Conservation (phyloP, 2,888 invertebrate species). For the Agrochola macilenta region DNA sequence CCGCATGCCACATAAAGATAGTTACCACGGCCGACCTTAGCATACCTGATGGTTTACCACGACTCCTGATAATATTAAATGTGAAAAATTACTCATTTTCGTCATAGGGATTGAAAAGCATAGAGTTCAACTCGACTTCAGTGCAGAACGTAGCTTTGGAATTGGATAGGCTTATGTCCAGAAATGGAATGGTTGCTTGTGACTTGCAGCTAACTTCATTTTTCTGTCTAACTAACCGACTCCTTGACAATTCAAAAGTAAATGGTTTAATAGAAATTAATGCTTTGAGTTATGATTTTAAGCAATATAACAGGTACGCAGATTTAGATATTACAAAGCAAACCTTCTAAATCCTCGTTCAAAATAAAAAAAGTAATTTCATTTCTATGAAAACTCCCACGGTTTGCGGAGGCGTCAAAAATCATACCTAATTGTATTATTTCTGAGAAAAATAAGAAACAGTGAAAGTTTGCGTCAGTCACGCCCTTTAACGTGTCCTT, state of each 20-base stretch:
- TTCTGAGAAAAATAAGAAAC: conserved; percentile 28
- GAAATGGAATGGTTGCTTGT: background rate
- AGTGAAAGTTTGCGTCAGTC: conserved; percentile 12
- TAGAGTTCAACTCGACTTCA: background rate
- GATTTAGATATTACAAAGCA: background rate
- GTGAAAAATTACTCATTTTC: background rate
- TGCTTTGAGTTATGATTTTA: background rate
- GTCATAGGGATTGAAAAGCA: background rate
- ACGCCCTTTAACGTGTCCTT: conserved; percentile 5
- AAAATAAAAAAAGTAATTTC: conserved; percentile 15
- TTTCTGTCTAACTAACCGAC: background rate
- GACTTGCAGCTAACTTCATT: background rate
- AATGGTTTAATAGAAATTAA: background rate
- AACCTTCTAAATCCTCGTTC: background rate
- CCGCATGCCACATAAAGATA: conserved; percentile 32
- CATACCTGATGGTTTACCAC: no score
- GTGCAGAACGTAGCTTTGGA: background rate
- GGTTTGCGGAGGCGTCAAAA: conserved; percentile 24
- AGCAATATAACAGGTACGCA: background rate
- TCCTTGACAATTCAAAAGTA: background rate
- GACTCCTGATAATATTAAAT: no score
- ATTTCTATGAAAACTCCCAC: conserved; percentile 32
- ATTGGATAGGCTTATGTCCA: background rate
- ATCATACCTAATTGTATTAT: conserved; percentile 18
- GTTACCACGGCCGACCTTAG: conserved; percentile 23